These are phyloP conservation scores for Scrobipalpa costella DNA, from an alignment of 2,888 invertebrate genomes.

Conservation along the genomic window DNA sequence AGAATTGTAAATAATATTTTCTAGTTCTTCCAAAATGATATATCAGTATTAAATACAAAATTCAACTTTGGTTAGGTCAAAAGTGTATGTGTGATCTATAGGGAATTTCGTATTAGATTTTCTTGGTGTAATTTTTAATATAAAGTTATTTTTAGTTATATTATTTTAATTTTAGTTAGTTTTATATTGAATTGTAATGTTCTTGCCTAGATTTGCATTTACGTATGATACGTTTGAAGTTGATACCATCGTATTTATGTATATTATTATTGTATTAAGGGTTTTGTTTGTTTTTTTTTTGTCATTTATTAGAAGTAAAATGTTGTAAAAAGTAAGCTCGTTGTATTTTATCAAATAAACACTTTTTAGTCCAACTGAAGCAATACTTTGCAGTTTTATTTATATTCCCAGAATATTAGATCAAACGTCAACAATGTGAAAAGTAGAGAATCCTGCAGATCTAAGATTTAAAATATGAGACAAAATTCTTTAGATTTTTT, in stretches of 20 bases:
- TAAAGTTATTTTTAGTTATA: slow-evolving; percentile 59
- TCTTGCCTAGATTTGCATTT: slow-evolving; percentile 81
- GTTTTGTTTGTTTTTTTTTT: slow-evolving; percentile 80
- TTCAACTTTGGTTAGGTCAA: slow-evolving; percentile 79
- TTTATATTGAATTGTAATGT: slow-evolving; percentile 70
- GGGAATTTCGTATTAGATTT: slow-evolving; percentile 69
- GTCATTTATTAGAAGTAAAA: slow-evolving; percentile 80
- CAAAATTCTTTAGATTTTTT: no score
- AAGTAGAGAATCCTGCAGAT: no score
- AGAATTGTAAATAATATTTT: slow-evolving; percentile 78
- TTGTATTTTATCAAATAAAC: slow-evolving; percentile 82
- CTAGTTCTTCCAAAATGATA: slow-evolving; percentile 78
- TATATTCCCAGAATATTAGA: slow-evolving; percentile 29
- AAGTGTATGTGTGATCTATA: slow-evolving; percentile 80
- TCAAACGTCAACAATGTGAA: not conserved
- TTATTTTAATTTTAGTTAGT: slow-evolving; percentile 51
- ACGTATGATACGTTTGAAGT: slow-evolving; percentile 76
- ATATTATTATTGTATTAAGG: slow-evolving; percentile 78
- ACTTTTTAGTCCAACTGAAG: slow-evolving; percentile 82
- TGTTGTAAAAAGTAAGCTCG: slow-evolving; percentile 82
- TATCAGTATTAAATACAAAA: slow-evolving; percentile 82
- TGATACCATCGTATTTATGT: slow-evolving; percentile 80
- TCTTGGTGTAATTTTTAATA: slow-evolving; percentile 65
- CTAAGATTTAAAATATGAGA: no score
- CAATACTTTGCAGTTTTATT: slow-evolving; percentile 73